A percentile compares a stretch with the other conserved stretches of the same genome.
These are phyloP conservation scores for Origma solitaria DNA, from an alignment of 2,113 vertebrate species.

Conservation along the genomic window DNA sequence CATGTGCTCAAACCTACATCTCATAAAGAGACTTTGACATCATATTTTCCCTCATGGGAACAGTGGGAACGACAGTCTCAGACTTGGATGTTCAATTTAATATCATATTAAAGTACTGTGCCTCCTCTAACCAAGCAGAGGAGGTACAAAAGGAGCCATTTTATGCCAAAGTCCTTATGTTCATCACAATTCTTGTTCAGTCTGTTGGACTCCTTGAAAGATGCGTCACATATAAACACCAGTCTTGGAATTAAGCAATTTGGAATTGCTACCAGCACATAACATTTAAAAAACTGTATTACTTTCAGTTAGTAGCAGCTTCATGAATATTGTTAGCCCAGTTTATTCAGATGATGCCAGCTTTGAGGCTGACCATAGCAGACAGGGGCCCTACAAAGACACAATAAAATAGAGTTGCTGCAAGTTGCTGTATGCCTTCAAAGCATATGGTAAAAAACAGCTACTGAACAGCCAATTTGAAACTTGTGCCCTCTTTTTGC, in stretches of 20 bases:
- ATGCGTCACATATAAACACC: not conserved
- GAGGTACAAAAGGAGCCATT: not conserved
- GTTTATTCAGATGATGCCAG: not conserved
- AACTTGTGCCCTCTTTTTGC: not conserved
- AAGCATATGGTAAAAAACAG: not conserved
- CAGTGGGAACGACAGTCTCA: not conserved
- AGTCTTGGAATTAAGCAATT: not conserved
- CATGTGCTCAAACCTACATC: rapidly evolving
- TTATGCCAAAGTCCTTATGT: not conserved
- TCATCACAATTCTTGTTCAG: not conserved
- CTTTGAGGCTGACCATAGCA: not conserved
- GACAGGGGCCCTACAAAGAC: not conserved
- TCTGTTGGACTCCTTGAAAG: not conserved
- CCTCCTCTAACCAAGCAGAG: not conserved
- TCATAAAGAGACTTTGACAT: not conserved
- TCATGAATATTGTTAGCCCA: not conserved
- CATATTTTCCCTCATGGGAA: not conserved
- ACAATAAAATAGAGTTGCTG: not conserved
- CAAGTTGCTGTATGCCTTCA: not conserved
- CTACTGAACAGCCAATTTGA: not conserved
- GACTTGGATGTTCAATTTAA: not conserved
- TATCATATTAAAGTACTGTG: not conserved
- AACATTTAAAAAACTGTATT: not conserved
- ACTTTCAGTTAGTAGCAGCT: not conserved
- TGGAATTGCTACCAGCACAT: not conserved